Evolutionary conservation across 2,113 vertebrate species (phyloP), one percentile per base, ranked within the genome.

Genomic region (Petrocephalus zakoni): DNA sequence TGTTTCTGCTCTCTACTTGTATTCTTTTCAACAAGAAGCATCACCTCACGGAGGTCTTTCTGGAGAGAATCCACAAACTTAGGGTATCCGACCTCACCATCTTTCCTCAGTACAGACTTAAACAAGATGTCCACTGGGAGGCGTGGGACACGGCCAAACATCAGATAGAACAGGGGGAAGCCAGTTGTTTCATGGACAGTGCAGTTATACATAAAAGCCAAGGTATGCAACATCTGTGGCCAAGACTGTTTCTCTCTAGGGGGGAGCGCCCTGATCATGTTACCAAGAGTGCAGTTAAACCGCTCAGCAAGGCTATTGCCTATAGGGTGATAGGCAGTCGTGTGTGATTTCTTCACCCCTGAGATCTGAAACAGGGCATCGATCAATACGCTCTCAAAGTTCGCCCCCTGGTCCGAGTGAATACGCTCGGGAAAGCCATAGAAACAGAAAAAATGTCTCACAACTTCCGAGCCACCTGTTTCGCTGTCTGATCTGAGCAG

Each of bases 361-460:
- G 85, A 56, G 9, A 86, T 37, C 8, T 58, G 34, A 37, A 86
- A 25, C 2, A 86, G 13, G 25, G 52, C 22, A 25, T n/a, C 17
- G 15, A 86, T 53, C n/a, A 86, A n/a, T 37, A 37, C 51, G 1
- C 25, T 55, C 7, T 86, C 25, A 10, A 58, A 61, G 3, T 25
- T 55, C 21, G 52, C 85, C 34, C 85, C 85, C 34, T 46, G 85
- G 0, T 86, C 53, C 6, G 29, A 58, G 7, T 86, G 85, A 42
- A 86, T 61, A 21, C 13, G 53, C 17, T 86, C 22, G 6, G 85
- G 85, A 37, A 88, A 88, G 25, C 87, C 87, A 82, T 82, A 88
- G 34, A 88, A 55, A 46, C 68, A 88, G 78, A 81, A 88, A 46
- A 81, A 88, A 37, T 88, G 34, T 88, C 49, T 72, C 87, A 88